phyloP scores from a whole-genome alignment of 2,888 invertebrate genomes.

The Eugnorisma glareosa region DNA sequence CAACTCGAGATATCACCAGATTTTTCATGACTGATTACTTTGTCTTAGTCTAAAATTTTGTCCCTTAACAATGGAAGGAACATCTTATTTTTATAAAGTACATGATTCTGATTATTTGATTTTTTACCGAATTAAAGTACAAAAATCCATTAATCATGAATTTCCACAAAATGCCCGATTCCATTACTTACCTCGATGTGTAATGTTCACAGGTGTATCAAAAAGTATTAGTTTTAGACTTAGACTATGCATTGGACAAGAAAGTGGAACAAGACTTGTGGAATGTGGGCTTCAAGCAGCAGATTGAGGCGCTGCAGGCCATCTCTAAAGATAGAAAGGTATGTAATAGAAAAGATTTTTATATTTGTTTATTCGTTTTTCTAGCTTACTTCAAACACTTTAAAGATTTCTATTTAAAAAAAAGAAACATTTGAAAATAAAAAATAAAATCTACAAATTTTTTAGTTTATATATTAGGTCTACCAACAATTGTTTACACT shows the following conservation, averaged over 20 bases:
- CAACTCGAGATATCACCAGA: slow-evolving; percentile 85
- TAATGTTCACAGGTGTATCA: slow-evolving; percentile 91
- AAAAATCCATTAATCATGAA: slow-evolving; percentile 79
- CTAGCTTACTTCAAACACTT: too few relatives aligned
- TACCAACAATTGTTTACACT: too few relatives aligned
- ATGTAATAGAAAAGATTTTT: slow-evolving; percentile 18
- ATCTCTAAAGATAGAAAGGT: slow-evolving; percentile 95
- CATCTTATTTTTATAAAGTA: slow-evolving; percentile 87
- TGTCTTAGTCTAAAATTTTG: too few relatives aligned
- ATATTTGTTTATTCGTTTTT: too few relatives aligned
- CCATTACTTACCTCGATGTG: neutral
- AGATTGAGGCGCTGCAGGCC: slow-evolving; percentile 94
- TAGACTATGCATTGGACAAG: slow-evolving; percentile 96
- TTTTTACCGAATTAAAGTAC: slow-evolving; percentile 84
- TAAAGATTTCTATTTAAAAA: too few relatives aligned
- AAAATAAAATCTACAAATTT: too few relatives aligned
- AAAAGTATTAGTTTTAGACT: slow-evolving; percentile 94
- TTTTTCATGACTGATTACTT: slow-evolving; percentile 90
- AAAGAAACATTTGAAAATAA: too few relatives aligned
- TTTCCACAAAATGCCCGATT: neutral
- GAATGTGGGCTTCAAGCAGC: slow-evolving; percentile 97
- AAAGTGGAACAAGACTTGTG: slow-evolving; percentile 97
- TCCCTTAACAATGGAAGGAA: too few relatives aligned
- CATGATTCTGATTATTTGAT: slow-evolving; percentile 87
- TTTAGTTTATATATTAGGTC: too few relatives aligned